Percentiles rank a stretch among this genome's conserved stretches.
Conservation (phyloP, 2,797 vertebrate species). For the Syngnathus acus region DNA sequence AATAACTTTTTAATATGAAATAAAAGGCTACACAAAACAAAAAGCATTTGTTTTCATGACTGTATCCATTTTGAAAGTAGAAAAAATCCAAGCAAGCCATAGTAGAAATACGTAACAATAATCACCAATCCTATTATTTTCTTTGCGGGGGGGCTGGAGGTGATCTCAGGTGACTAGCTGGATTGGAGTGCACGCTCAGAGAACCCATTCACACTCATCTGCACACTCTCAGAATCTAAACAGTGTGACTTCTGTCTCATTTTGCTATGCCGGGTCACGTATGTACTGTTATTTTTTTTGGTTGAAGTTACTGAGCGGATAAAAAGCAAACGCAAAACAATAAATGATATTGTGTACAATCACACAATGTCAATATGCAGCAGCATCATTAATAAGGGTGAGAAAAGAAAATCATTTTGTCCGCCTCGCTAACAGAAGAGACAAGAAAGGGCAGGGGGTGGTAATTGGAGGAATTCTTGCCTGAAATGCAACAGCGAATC, state of each 20-base stretch:
- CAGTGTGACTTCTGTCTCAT: too few species aligned
- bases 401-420: conserved; percentile 24
- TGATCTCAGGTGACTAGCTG: neutral
- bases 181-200: neutral
- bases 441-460: conserved; percentile 26
- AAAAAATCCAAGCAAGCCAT: neutral
- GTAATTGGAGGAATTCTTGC: conserved; percentile 41
- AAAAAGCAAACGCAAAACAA: neutral
- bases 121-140: neutral
- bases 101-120: neutral
- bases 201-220: too few species aligned
- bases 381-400: conserved; percentile 37
- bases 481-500: conserved; percentile 47
- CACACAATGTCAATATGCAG: conserved; percentile 13
- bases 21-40: neutral
- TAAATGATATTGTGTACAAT: conserved; percentile 4
- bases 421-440: conserved; percentile 20
- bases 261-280: too few species aligned
- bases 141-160: neutral
- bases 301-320: neutral
- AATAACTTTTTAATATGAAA: neutral
- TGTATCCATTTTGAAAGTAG: neutral
- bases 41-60: neutral
- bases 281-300: too few species aligned
- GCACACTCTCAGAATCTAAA: too few species aligned